Conservation (phyloP, 2,113 vertebrate species). For the Gymnocephalus cernua region DNA sequence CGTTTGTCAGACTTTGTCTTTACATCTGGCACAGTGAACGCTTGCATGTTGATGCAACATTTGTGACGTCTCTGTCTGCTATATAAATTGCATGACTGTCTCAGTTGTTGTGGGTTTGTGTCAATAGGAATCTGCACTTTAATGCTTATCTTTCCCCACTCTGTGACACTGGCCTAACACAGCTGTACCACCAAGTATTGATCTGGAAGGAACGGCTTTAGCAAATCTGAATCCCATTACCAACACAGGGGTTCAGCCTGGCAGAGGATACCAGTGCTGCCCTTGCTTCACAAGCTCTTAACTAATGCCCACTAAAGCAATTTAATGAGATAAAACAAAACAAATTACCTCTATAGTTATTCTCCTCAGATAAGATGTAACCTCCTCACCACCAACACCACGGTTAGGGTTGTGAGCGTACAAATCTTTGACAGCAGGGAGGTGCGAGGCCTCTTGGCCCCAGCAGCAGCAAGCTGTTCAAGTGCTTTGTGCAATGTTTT, state of each 20-base stretch:
- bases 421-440: conserved; percentile 73
- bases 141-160: conserved; percentile 5
- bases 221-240: conserved; percentile 8
- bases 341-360: conserved; percentile 39
- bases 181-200: conserved; percentile 5
- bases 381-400: conserved; percentile 38
- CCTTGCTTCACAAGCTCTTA: background rate
- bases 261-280: conserved; percentile 2
- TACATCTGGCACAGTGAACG: background rate
- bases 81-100: background rate
- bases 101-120: background rate
- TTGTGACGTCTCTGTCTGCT: background rate
- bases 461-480: conserved; percentile 73
- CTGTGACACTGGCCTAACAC: background rate
- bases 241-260: background rate
- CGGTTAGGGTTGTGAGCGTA: conserved; percentile 61
- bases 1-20: conserved; percentile 1
- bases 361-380: conserved; percentile 58
- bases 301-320: conserved; percentile 23
- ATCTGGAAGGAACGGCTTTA: conserved; percentile 3
- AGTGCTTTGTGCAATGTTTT: conserved; percentile 73
- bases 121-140: conserved; percentile 2
- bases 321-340: conserved; percentile 57
- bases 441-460: conserved; percentile 69
- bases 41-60: background rate